Base-by-base conservation (phyloP, 1,140 invertebrate species). In the Ceratitis capitata region DNA sequence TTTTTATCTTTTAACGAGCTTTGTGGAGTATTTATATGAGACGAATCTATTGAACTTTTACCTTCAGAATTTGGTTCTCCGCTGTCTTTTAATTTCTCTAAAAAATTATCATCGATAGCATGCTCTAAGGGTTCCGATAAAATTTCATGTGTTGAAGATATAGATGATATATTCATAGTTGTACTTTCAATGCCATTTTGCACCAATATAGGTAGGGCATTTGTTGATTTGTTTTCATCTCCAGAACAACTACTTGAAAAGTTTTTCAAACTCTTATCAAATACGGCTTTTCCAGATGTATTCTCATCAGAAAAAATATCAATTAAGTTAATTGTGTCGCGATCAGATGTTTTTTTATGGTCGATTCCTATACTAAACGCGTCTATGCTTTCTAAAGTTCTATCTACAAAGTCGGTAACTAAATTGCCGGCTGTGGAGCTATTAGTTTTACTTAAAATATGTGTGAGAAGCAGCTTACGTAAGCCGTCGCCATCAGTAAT, bases 401-500 rank as follows among this genome's bases (percentile, higher is more conserved):
- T 86, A 9, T 89, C 86, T 32, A 89, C 86, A 69, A 89, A 89
- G 26, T 86, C 87, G 0, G 78, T 84, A 3, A 89, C 82, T 82
- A 86, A 82, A 2, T 47, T n/a, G 45, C 86, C 53, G 56, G 88
- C 69, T 14, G 42, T 42, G 26, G 87, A 58, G 14, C 12, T 19
- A 32, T 5, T 1, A 29, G 3, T 16, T 42, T 26, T 84, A n/a
- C 32, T 84, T 23, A 64, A 7, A 58, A 84, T 84, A 26, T 84
- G 84, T n/a, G 39, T 56, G 7, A 85, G 12, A 26, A 85, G 56
- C 39, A 47, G n/a, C 26, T 82, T 23, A 19, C 35, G 64, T 42
- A 89, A 58, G n/a, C 45, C 53, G 6, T 45, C 86, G 10, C 84
- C 85, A n/a, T 87, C 47, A n/a, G 35, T 86, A 6, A 23, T 42